These are phyloP conservation scores for Catharus bicknelli DNA, from an alignment of 2,113 vertebrate genomes.

Conservation along the genomic window DNA sequence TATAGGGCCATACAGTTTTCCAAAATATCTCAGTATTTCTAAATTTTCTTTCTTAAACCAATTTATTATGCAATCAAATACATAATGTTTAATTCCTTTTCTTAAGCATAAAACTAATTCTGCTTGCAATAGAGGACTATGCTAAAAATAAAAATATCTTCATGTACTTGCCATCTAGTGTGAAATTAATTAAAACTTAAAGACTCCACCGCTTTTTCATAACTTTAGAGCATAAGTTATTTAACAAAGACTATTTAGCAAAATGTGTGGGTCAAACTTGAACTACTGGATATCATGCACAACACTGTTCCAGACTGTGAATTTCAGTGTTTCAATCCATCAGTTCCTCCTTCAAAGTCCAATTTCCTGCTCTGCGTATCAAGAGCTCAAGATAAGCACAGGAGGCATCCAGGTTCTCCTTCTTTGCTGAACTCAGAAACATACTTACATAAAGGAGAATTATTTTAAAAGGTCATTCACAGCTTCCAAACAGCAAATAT, in stretches of 20 bases:
- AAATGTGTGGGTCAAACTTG: not conserved
- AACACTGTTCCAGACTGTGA: not conserved
- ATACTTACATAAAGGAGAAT: not conserved
- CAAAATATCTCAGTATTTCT: not conserved
- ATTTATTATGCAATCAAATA: not conserved
- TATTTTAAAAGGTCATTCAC: not conserved
- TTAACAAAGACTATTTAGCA: not conserved
- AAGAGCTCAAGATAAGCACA: not conserved
- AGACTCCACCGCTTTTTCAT: not conserved
- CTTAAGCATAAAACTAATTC: not conserved
- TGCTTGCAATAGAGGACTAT: not conserved
- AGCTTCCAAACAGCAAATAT: not conserved
- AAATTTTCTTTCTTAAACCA: not conserved
- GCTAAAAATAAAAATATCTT: not conserved
- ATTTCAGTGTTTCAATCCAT: not conserved
- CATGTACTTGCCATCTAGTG: not conserved
- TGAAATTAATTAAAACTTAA: not conserved
- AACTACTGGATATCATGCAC: not conserved
- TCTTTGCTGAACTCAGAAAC: not conserved
- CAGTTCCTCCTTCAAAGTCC: not conserved
- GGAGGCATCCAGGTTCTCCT: not conserved
- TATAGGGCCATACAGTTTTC: not conserved
- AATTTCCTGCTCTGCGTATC: not conserved
- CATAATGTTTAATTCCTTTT: not conserved
- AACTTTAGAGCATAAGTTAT: not conserved